Conservation (phyloP, 2,113 vertebrate species). For the Microcebus griseorufus region DNA sequence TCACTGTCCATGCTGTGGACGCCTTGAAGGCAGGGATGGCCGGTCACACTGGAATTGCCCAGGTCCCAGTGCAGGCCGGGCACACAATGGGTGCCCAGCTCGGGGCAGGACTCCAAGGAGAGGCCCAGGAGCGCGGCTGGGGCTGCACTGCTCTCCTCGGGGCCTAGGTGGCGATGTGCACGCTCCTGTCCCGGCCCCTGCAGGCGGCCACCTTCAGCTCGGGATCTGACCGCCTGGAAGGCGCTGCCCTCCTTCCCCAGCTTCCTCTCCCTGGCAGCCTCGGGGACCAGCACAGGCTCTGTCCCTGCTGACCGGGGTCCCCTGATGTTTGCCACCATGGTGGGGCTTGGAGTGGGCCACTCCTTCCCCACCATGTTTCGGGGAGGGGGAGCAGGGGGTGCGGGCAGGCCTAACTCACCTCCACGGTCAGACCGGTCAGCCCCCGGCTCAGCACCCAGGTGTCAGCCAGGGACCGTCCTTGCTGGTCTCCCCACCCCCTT, state of each 20-base stretch:
- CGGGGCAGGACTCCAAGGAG: background rate
- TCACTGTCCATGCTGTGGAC: too few species aligned
- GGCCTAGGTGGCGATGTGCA: constrained; percentile 78
- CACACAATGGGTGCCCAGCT: too few species aligned
- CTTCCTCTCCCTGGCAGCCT: background rate
- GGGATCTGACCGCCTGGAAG: background rate
- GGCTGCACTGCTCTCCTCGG: constrained; percentile 39
- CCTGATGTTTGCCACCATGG: background rate
- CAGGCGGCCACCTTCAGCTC: background rate
- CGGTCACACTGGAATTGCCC: too few species aligned
- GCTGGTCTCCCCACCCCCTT: background rate
- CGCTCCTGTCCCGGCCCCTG: constrained; percentile 10
- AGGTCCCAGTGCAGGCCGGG: too few species aligned
- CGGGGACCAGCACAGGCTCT: background rate
- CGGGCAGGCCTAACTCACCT: background rate
- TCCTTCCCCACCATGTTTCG: background rate
- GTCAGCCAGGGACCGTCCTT: background rate
- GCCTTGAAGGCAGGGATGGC: too few species aligned
- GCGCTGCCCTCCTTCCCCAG: background rate
- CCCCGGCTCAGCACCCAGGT: too few species aligned
- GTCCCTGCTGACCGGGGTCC: background rate
- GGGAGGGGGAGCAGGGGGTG: background rate
- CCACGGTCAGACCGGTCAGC: background rate
- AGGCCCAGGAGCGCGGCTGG: fast-evolving
- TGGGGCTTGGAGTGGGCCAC: background rate